These are phyloP conservation scores for Clupea harengus DNA, from an alignment of 2,113 vertebrate genomes.

Conservation along the genomic window DNA sequence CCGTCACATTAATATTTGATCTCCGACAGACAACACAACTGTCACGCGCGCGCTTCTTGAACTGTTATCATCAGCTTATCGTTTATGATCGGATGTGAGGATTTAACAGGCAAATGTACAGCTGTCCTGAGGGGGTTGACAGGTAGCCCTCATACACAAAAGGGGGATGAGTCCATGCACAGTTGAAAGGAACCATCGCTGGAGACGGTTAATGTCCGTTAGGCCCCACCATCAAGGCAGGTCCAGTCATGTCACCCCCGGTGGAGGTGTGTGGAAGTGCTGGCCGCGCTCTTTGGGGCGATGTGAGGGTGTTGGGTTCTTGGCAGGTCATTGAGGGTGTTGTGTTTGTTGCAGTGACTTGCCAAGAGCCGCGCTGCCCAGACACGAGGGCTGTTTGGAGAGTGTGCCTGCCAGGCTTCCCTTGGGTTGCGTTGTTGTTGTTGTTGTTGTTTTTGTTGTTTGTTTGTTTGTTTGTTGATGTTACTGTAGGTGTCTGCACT, in stretches of 20 bases:
- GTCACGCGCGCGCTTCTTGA: conserved; percentile 9
- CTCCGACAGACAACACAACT: conserved; percentile 13
- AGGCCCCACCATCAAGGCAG: conserved; percentile 14
- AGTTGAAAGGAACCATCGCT: neutral
- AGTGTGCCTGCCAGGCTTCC: neutral
- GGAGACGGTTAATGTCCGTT: conserved; percentile 41
- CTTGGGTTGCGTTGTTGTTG: neutral
- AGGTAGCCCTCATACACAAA: conserved; percentile 33
- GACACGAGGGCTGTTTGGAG: neutral
- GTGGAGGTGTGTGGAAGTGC: neutral
- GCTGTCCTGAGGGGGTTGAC: conserved; percentile 14
- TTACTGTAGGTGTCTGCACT: neutral
- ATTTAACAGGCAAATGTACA: conserved; percentile 43
- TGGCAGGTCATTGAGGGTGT: neutral
- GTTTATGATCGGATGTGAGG: conserved; percentile 27
- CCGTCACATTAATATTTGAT: neutral
- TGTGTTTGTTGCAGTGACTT: neutral
- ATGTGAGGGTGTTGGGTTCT: neutral
- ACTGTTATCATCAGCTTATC: conserved; percentile 32
- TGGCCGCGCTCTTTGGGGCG: too few relatives aligned
- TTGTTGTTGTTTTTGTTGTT: conserved; percentile 20
- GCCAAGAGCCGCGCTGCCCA: neutral
- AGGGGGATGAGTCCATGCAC: neutral
- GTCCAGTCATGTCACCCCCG: conserved; percentile 44
- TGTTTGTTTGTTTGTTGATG: conserved; percentile 50